Evolutionary conservation across 1,140 invertebrate genomes (phyloP).

Genomic region (Teleopsis dalmanni): DNA sequence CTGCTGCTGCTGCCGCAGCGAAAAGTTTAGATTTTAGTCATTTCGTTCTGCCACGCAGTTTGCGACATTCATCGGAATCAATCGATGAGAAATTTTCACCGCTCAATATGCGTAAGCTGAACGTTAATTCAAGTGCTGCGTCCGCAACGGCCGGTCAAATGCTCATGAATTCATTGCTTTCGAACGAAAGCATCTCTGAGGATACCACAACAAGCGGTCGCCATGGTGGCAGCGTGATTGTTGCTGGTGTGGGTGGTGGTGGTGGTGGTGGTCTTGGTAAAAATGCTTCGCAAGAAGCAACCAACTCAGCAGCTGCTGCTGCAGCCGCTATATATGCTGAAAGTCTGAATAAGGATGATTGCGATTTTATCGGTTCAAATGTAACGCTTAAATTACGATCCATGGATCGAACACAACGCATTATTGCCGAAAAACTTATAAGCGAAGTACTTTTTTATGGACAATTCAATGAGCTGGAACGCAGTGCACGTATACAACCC

Average conservation of each 20-base stretch:
- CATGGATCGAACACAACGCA: slow-evolving; percentile 43
- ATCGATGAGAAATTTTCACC: slow-evolving; percentile 14
- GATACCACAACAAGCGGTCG: slow-evolving; percentile 8
- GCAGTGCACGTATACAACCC: slow-evolving; percentile 35
- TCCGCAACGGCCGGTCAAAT: slow-evolving; percentile 26
- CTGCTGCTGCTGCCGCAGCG: slow-evolving; percentile 28
- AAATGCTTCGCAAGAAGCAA: slow-evolving; percentile 30
- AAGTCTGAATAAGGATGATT: slow-evolving; percentile 31
- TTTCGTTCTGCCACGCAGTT: slow-evolving; percentile 25
- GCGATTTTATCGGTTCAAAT: slow-evolving; percentile 42
- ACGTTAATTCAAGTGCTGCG: slow-evolving; percentile 13
- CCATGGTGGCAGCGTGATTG: background rate
- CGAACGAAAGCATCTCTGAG: slow-evolving; percentile 32
- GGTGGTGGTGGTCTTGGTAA: slow-evolving; percentile 1
- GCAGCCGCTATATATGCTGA: slow-evolving; percentile 36
- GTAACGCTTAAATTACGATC: slow-evolving; percentile 42
- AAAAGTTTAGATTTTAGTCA: slow-evolving; percentile 23
- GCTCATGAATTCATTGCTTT: slow-evolving; percentile 35
- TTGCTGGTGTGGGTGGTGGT: too few species aligned
- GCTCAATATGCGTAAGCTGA: slow-evolving; percentile 35
- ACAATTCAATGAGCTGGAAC: slow-evolving; percentile 40
- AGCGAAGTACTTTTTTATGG: slow-evolving; percentile 45
- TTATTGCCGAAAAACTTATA: slow-evolving; percentile 45
- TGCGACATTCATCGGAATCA: slow-evolving; percentile 17
- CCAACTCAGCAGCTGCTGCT: slow-evolving; percentile 21